Conservation (phyloP, 2,113 vertebrate genomes). For the Pelvicachromis taeniatus region DNA sequence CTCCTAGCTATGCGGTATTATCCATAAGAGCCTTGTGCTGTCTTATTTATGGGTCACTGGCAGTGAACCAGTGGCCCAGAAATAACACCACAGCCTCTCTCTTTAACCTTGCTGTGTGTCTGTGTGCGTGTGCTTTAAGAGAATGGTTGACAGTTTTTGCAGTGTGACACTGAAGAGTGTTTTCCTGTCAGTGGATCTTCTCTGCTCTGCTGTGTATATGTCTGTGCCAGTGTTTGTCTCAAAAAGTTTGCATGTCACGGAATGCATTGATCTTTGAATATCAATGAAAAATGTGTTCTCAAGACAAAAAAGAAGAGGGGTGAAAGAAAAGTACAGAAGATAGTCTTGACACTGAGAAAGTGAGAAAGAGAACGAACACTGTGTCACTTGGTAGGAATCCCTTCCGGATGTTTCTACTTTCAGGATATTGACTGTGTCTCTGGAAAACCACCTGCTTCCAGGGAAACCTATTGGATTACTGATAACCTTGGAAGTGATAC, state of each 20-base stretch:
- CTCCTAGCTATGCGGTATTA: slow-evolving; percentile 12
- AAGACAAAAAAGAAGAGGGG: background rate
- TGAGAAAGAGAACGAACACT: slow-evolving; percentile 21
- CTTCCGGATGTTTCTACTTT: slow-evolving; percentile 56
- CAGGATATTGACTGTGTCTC: slow-evolving; percentile 48
- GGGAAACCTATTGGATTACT: slow-evolving; percentile 64
- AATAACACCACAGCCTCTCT: slow-evolving; percentile 22
- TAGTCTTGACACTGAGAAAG: slow-evolving; percentile 15
- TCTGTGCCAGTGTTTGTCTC: background rate
- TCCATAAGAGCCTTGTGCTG: slow-evolving; percentile 37
- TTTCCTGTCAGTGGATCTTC: background rate
- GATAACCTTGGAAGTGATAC: slow-evolving; percentile 67
- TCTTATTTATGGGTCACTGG: slow-evolving; percentile 46
- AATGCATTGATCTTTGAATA: background rate
- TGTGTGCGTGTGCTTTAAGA: background rate
- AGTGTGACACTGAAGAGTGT: background rate
- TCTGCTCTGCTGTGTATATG: background rate
- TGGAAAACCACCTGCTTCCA: slow-evolving; percentile 46
- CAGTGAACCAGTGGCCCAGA: slow-evolving; percentile 37
- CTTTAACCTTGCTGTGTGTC: background rate
- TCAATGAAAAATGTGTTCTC: background rate
- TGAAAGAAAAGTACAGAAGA: background rate
- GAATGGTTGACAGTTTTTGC: background rate
- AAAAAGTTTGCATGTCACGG: background rate
- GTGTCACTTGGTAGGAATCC: slow-evolving; percentile 45